These are phyloP conservation scores for Drosophila orena DNA, from an alignment of 1,140 invertebrate species.

Conservation along the genomic window DNA sequence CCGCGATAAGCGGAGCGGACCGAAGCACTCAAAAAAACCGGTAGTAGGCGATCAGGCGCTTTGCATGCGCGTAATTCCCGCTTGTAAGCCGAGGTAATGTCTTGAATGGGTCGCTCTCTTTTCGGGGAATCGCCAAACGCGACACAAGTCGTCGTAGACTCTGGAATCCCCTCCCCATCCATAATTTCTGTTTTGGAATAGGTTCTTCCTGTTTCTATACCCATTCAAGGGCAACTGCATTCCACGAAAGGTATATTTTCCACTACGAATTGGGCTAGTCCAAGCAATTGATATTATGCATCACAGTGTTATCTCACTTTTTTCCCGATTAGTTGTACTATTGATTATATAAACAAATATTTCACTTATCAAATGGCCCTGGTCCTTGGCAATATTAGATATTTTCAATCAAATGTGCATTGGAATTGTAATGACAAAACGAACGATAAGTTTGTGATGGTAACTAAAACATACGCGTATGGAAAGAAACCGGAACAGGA, in stretches of 20 bases:
- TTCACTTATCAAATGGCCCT: no score
- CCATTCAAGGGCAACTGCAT: no score
- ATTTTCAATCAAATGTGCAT: no score
- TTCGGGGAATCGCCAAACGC: slow-evolving; percentile 5
- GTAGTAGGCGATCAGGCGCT: slow-evolving; percentile 39
- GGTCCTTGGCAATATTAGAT: no score
- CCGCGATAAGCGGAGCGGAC: slow-evolving; percentile 36
- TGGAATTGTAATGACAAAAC: no score
- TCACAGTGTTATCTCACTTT: no score
- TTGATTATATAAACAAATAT: no score
- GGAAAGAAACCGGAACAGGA: no score
- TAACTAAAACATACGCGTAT: no score
- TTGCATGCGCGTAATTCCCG: slow-evolving; percentile 57
- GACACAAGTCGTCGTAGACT: neutral
- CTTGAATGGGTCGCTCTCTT: slow-evolving; percentile 19
- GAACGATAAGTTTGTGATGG: no score
- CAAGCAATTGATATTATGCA: no score
- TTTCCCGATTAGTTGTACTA: no score
- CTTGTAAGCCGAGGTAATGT: slow-evolving; percentile 30
- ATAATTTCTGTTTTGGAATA: neutral
- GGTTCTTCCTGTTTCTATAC: neutral
- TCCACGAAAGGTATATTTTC: neutral
- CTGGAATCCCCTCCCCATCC: neutral
- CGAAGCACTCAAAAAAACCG: slow-evolving; percentile 42
- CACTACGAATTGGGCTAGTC: neutral